These are phyloP conservation scores for Caenorhabditis panamensis DNA, from an alignment of 2,888 invertebrate species.

Conservation along the genomic window DNA sequence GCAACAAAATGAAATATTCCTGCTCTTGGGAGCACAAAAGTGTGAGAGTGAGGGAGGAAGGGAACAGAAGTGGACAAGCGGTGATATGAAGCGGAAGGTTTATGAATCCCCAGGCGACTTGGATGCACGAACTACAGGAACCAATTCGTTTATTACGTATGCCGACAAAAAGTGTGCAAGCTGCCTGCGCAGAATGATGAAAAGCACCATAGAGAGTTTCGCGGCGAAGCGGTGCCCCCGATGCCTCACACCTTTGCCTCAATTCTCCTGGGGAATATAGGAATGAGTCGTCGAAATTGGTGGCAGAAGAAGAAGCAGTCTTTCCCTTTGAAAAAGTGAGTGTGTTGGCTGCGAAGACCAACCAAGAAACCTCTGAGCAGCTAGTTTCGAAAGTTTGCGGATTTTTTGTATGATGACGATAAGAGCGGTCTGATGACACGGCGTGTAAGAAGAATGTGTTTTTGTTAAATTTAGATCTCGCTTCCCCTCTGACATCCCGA, in stretches of 20 bases:
- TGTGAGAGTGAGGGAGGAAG: conserved; percentile 6
- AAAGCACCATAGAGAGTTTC: conserved; percentile 63
- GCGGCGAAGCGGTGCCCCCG: conserved; percentile 1
- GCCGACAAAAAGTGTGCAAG: conserved; percentile 48
- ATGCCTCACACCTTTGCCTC: conserved; percentile 53
- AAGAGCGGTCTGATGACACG: too few species aligned
- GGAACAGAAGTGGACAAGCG: conserved; percentile 24
- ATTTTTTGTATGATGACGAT: too few species aligned
- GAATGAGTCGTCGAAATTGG: conserved; percentile 55
- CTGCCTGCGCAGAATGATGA: conserved; percentile 58
- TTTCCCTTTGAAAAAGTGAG: conserved; percentile 20
- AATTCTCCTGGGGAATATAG: conserved; percentile 50
- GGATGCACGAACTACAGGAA: conserved; percentile 47
- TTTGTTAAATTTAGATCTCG: conserved; percentile 34
- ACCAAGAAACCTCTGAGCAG: conserved; percentile 3
- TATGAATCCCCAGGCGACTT: conserved; percentile 50
- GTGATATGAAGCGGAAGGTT: conserved; percentile 39
- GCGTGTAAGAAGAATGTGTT: conserved; percentile 11
- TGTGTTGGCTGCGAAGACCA: not conserved
- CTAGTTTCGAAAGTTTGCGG: too few species aligned
- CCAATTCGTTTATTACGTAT: conserved; percentile 63
- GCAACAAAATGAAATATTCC: conserved; percentile 42
- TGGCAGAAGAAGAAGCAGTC: conserved; percentile 41
- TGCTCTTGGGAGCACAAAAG: conserved; percentile 19
- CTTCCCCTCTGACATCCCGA: not conserved